A percentile compares a stretch with the other conserved stretches of the same genome.
phyloP scores from a whole-genome alignment of 2,797 vertebrate species.

The Artibeus jamaicensis region DNA sequence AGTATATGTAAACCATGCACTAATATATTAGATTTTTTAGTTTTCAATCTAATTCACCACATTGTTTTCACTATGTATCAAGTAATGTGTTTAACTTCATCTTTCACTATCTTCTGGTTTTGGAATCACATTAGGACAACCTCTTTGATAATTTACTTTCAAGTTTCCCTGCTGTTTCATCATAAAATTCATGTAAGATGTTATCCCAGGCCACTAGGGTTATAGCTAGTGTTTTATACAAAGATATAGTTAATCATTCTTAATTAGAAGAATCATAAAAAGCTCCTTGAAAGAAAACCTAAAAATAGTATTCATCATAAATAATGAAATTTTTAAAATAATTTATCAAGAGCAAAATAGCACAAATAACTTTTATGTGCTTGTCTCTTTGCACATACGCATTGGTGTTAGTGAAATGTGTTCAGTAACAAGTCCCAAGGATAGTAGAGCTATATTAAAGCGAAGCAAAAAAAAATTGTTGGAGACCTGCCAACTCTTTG shows the following conservation, averaged over 20 bases:
- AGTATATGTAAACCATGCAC: not conserved
- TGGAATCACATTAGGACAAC: not conserved
- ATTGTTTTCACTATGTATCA: not conserved
- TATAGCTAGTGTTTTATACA: conserved; percentile 16
- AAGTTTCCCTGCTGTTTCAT: not conserved
- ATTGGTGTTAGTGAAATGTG: conserved; percentile 24
- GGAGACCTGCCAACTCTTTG: not conserved
- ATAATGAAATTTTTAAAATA: conserved; percentile 51
- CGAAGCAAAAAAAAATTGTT: conserved; percentile 47
- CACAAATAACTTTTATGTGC: conserved; percentile 42
- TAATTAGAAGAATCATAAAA: conserved; percentile 44
- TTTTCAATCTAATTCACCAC: not conserved
- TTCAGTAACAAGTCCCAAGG: conserved; percentile 39
- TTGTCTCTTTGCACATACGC: conserved; percentile 2
- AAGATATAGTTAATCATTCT: conserved; percentile 4
- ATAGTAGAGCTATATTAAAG: conserved; percentile 20
- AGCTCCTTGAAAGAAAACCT: conserved; percentile 15
- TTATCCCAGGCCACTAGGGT: not conserved
- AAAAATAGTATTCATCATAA: conserved; percentile 35
- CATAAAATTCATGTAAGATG: not conserved
- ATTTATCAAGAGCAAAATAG: conserved; percentile 44
- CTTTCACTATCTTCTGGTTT: not conserved
- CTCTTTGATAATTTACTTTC: conserved; percentile 15
- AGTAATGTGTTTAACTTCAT: not conserved
- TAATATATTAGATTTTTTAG: not conserved